These are phyloP conservation scores for Habropoda laboriosa DNA, from an alignment of 1,140 invertebrate species.

Conservation along the genomic window DNA sequence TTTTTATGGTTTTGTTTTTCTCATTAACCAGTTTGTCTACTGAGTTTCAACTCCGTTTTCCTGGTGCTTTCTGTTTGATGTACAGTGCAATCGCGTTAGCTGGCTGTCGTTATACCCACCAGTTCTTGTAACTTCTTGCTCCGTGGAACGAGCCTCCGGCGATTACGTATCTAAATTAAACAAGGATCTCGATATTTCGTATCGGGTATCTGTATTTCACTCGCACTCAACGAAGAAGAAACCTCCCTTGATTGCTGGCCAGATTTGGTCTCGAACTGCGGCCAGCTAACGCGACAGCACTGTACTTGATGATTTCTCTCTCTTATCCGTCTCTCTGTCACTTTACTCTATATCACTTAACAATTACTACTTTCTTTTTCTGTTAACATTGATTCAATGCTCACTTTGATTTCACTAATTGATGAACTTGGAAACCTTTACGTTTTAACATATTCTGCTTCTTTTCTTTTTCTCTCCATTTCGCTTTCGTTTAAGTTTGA, in stretches of 20 bases:
- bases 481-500: constrained; percentile 14
- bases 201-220: too few species aligned
- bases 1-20: constrained; percentile 40
- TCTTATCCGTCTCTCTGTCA: background rate
- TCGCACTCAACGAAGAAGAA: too few species aligned
- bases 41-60: constrained; percentile 48
- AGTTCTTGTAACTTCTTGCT: too few species aligned
- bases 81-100: too few species aligned
- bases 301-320: constrained; percentile 22
- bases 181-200: too few species aligned
- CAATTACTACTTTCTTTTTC: constrained; percentile 42
- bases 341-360: constrained; percentile 6
- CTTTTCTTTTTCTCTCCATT: constrained; percentile 39
- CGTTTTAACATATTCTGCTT: constrained; percentile 51
- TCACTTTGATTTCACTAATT: constrained; percentile 33
- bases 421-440: constrained; percentile 41
- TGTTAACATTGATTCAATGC: background rate
- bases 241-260: too few species aligned
- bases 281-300: too few species aligned
- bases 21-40: constrained; percentile 56
- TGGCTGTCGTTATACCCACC: too few species aligned
- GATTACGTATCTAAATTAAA: too few species aligned
- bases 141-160: too few species aligned
- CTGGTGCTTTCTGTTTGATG: constrained; percentile 29
- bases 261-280: too few species aligned